Percentiles rank a stretch among this genome's conserved stretches.
Conservation (phyloP, 1,140 invertebrate genomes). For the Pseudomyrmex sp. region DNA sequence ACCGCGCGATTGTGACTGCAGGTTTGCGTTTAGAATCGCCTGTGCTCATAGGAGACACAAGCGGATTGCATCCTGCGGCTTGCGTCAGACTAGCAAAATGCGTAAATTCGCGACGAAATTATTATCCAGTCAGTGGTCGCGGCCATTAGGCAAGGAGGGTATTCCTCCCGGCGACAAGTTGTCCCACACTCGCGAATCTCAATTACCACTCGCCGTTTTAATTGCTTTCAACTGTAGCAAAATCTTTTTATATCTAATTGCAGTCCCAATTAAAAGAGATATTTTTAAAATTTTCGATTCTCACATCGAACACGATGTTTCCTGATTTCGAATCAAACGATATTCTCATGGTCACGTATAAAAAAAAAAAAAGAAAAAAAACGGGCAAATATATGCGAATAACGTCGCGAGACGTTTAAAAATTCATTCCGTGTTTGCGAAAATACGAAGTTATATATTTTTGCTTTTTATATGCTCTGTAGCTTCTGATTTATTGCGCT, state of each 20-base stretch:
- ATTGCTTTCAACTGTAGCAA: background rate
- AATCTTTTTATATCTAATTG: too few species aligned
- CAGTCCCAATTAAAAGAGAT: background rate
- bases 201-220: background rate
- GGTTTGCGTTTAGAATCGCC: background rate
- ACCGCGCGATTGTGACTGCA: constrained; percentile 3
- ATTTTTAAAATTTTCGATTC: background rate
- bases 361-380: background rate
- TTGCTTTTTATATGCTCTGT: constrained; percentile 12
- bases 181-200: too few species aligned
- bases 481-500: constrained; percentile 11
- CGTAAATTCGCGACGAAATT: constrained; percentile 10
- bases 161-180: too few species aligned
- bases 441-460: background rate
- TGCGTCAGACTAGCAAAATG: constrained; percentile 12
- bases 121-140: background rate
- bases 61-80: background rate
- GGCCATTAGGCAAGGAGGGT: background rate
- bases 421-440: background rate
- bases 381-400: constrained; percentile 4
- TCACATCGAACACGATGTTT: too few species aligned
- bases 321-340: too few species aligned
- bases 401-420: background rate
- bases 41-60: background rate
- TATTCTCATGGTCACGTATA: background rate